phyloP scores from a whole-genome alignment of 2,797 vertebrate species.

The Scomberomorus guttatus region DNA sequence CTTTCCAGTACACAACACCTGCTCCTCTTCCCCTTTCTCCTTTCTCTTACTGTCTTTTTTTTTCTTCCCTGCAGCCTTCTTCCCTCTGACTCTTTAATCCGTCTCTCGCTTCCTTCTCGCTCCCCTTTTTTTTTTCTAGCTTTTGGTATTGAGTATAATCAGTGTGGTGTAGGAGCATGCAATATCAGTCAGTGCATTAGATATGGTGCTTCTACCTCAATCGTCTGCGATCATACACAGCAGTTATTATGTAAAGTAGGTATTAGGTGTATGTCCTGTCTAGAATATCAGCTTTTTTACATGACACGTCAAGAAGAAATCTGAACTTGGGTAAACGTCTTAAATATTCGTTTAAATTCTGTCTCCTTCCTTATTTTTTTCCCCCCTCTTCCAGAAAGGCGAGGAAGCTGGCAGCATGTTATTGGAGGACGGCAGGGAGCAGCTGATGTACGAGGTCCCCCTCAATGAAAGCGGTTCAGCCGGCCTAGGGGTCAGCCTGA shows the following conservation, averaged over 20 bases:
- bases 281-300: constrained; percentile 8
- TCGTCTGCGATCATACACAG: constrained; percentile 30
- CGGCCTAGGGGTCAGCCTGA: constrained; percentile 95
- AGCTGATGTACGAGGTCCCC: constrained; percentile 95
- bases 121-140: constrained; percentile 23
- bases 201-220: constrained; percentile 31
- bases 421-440: constrained; percentile 90
- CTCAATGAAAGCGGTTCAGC: constrained; percentile 96
- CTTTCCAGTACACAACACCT: constrained; percentile 53
- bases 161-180: constrained; percentile 19
- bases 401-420: constrained; percentile 74
- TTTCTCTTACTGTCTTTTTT: constrained; percentile 1
- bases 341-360: not conserved
- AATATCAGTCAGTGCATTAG: constrained; percentile 52
- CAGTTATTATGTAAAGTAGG: constrained; percentile 49
- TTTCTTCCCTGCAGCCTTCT: constrained; percentile 5
- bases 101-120: constrained; percentile 4
- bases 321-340: not conserved
- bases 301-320: not conserved
- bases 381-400: constrained; percentile 86
- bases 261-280: constrained; percentile 30
- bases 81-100: constrained; percentile 52
- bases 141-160: constrained; percentile 40
- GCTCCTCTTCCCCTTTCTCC: constrained; percentile 29
- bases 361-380: not conserved